These are phyloP conservation scores for Coronaproctus castanopsis DNA, from an alignment of 2,888 invertebrate species.

Conservation along the genomic window DNA sequence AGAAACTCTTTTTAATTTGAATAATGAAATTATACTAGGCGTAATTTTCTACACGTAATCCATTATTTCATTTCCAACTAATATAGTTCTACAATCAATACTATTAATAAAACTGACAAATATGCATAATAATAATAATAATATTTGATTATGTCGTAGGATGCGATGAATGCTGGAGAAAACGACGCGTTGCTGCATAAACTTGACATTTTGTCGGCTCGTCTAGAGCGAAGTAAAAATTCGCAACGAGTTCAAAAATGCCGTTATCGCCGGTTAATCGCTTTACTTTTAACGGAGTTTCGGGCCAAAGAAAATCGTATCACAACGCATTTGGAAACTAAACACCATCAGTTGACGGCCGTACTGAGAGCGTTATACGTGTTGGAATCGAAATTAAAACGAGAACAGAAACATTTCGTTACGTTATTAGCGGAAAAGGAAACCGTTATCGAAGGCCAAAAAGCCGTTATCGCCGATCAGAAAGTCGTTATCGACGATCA, in stretches of 20 bases:
- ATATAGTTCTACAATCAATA: too few species aligned
- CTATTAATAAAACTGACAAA: too few species aligned
- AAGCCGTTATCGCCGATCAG: constrained; percentile 43
- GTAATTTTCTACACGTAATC: too few species aligned
- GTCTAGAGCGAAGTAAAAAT: constrained; percentile 37
- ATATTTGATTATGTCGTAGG: too few species aligned
- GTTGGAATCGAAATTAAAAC: constrained; percentile 46
- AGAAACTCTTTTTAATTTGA: too few species aligned
- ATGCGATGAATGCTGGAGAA: too few species aligned
- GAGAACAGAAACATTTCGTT: constrained; percentile 50
- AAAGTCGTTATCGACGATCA: constrained; percentile 26
- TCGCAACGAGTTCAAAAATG: constrained; percentile 41
- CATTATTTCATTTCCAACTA: too few species aligned
- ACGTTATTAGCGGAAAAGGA: constrained; percentile 48
- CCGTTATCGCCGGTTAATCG: constrained; percentile 44
- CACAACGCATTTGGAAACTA: constrained; percentile 37
- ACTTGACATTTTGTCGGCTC: neutral
- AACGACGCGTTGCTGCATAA: neutral
- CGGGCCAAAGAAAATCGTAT: constrained; percentile 38
- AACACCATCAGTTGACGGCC: constrained; percentile 48
- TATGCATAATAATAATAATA: too few species aligned
- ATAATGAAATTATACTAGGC: too few species aligned
- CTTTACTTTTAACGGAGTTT: constrained; percentile 39
- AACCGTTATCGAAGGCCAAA: constrained; percentile 45
- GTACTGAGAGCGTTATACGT: constrained; percentile 47